Conservation (phyloP, 1,140 invertebrate genomes). For the Battus philenor region DNA sequence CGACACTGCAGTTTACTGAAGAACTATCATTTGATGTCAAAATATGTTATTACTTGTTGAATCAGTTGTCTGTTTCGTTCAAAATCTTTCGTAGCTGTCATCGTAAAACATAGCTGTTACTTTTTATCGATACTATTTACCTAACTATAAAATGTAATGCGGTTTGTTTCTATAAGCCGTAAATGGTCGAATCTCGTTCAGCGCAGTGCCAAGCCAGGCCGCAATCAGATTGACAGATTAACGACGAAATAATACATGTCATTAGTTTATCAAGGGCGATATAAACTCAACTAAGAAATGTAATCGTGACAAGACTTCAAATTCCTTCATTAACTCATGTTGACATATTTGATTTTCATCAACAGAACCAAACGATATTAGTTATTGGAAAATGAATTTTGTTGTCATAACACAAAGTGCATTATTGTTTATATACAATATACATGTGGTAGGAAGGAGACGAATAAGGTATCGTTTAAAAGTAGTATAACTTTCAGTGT, state of each 20-base stretch:
- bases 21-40: no score
- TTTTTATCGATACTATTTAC: no score
- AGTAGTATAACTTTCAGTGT: not conserved
- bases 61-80: no score
- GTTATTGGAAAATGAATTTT: not conserved
- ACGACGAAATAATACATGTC: not conserved
- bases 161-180: not conserved
- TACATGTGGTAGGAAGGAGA: not conserved
- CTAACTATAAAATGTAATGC: not conserved
- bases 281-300: conserved; percentile 2
- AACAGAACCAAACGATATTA: no score
- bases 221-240: not conserved
- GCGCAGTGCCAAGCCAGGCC: not conserved
- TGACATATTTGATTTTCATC: no score
- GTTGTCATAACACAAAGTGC: not conserved
- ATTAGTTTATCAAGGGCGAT: conserved; percentile 4
- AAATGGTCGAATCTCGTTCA: not conserved
- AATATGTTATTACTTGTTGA: no score
- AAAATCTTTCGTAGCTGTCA: no score
- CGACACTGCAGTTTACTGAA: no score
- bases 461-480: conserved; percentile 5
- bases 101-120: no score
- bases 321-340: conserved; percentile 6
- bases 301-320: conserved; percentile 1
- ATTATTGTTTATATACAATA: not conserved